phyloP scores from a whole-genome alignment of 2,888 invertebrate genomes.

The Athrips mouffetella region DNA sequence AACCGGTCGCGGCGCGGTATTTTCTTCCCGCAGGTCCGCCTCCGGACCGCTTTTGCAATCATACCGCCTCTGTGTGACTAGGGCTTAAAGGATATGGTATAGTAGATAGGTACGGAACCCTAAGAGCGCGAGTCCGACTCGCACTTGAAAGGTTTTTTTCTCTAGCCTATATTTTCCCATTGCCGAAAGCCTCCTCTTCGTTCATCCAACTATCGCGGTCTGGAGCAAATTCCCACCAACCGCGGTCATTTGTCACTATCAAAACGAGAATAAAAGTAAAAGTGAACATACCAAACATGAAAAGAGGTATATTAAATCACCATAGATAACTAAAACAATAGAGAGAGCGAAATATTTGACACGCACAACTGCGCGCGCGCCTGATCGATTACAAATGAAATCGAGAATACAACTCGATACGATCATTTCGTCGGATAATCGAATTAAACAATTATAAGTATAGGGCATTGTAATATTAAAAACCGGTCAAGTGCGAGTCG shows the following conservation, averaged over 20 bases:
- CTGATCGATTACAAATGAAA: slow-evolving; percentile 57
- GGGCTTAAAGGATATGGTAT: too few species aligned
- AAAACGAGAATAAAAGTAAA: slow-evolving; percentile 41
- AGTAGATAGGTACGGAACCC: too few species aligned
- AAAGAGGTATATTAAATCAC: slow-evolving; percentile 45
- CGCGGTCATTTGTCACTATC: slow-evolving; percentile 6
- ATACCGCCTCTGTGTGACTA: too few species aligned
- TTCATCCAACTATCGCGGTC: not conserved
- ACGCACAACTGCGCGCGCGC: slow-evolving; percentile 34
- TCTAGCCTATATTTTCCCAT: too few species aligned
- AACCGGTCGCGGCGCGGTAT: too few species aligned
- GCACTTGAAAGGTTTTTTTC: too few species aligned
- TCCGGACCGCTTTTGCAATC: too few species aligned
- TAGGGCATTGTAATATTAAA: slow-evolving; percentile 20
- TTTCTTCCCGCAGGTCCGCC: too few species aligned
- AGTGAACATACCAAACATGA: slow-evolving; percentile 42
- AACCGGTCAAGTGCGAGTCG: too few species aligned
- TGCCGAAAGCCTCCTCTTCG: too few species aligned
- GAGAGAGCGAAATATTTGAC: slow-evolving; percentile 49
- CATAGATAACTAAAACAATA: slow-evolving; percentile 57
- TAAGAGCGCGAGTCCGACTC: too few species aligned
- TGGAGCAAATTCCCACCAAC: not conserved
- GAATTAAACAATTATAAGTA: slow-evolving; percentile 34
- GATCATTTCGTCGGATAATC: slow-evolving; percentile 31
- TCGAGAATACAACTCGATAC: slow-evolving; percentile 37